A percentile compares a stretch with the other conserved stretches of the same genome.
These are phyloP conservation scores for Prunella fulvescens DNA, from an alignment of 2,113 vertebrate genomes.

Conservation along the genomic window DNA sequence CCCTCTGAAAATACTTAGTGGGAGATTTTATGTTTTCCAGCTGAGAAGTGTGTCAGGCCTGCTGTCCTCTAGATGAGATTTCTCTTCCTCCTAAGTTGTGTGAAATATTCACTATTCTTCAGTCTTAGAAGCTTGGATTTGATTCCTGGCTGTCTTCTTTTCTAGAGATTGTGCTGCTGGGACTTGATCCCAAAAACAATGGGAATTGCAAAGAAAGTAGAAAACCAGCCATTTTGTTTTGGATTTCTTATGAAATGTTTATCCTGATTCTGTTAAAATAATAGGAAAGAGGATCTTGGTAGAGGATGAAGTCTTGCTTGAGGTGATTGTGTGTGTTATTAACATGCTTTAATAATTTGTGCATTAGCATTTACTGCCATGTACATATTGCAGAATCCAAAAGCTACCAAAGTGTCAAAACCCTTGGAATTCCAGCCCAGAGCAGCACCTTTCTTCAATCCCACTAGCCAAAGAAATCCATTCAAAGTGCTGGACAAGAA, in stretches of 20 bases:
- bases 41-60: neutral
- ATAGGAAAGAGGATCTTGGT: neutral
- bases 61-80: neutral
- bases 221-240: neutral
- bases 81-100: neutral
- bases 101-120: neutral
- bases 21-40: neutral
- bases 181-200: neutral
- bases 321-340: neutral
- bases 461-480: conserved; percentile 79
- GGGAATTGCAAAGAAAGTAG: neutral
- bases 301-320: neutral
- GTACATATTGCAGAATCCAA: conserved; percentile 67
- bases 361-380: neutral
- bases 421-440: conserved; percentile 3
- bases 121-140: neutral
- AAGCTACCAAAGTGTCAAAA: conserved; percentile 24
- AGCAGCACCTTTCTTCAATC: conserved; percentile 3
- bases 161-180: neutral
- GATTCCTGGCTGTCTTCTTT: neutral
- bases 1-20: neutral
- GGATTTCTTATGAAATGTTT: neutral
- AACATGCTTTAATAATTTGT: neutral
- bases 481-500: conserved; percentile 79
- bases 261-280: neutral